These are phyloP conservation scores for Helarctos malayanus DNA, from an alignment of 2,797 vertebrate species.

Conservation along the genomic window DNA sequence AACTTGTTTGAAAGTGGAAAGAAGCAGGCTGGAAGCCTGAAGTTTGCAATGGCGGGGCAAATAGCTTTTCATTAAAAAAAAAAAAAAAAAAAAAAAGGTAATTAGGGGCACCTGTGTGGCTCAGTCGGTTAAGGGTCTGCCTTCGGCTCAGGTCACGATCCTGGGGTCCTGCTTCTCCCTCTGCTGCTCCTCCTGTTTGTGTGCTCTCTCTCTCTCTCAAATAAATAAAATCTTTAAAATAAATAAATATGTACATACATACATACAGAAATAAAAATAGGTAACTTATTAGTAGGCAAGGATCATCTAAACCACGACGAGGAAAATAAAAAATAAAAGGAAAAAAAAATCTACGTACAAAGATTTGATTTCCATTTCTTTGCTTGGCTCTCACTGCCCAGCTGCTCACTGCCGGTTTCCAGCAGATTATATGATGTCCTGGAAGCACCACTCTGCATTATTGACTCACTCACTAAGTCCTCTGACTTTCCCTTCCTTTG, in stretches of 20 bases:
- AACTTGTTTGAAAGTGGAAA: background rate
- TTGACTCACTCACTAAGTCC: background rate
- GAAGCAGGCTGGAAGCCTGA: background rate
- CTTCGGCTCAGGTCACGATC: background rate
- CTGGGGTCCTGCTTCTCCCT: background rate
- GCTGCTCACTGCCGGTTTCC: too few relatives aligned
- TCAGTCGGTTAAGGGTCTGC: accelerated
- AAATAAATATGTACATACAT: background rate
- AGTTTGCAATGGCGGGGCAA: background rate
- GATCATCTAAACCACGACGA: background rate
- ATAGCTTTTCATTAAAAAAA: background rate
- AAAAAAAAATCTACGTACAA: background rate
- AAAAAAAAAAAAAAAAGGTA: background rate
- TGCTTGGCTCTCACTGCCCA: background rate
- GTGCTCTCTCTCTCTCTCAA: background rate
- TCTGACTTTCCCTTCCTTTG: background rate
- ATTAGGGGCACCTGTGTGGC: background rate
- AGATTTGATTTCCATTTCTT: background rate
- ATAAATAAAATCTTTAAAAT: background rate
- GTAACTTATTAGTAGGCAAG: background rate
- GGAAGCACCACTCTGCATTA: accelerated
- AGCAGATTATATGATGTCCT: accelerated
- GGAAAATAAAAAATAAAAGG: background rate
- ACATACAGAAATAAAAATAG: background rate
- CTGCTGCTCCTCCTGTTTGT: background rate